A percentile compares a stretch with the other conserved stretches of the same genome.
Conservation (phyloP, 2,113 vertebrate species). For the Petaurus breviceps region DNA sequence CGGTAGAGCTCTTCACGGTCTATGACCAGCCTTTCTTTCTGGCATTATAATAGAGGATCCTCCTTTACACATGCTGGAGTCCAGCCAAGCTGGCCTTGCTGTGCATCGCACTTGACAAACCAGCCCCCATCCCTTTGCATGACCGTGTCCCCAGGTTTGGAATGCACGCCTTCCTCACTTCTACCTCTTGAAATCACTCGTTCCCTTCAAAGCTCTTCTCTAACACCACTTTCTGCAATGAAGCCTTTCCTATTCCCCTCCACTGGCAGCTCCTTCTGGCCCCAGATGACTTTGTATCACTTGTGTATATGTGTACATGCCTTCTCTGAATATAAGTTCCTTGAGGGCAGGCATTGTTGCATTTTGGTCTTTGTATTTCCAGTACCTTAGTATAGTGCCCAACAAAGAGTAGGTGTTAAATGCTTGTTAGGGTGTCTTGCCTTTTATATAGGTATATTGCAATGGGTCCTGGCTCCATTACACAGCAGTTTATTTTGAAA, state of each 20-base stretch:
- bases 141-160: background rate
- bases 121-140: background rate
- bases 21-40: background rate
- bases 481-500: background rate
- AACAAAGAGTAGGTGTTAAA: background rate
- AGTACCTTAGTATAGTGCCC: background rate
- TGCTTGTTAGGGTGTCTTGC: background rate
- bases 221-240: background rate
- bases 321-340: background rate
- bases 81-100: background rate
- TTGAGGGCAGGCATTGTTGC: background rate
- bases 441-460: background rate
- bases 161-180: background rate
- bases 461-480: too few relatives aligned
- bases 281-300: background rate
- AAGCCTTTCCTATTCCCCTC: background rate
- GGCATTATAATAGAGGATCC: background rate
- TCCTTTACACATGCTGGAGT: background rate
- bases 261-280: background rate
- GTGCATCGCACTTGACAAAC: background rate
- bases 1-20: background rate
- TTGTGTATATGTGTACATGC: background rate
- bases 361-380: background rate
- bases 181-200: background rate
- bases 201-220: background rate